These are phyloP conservation scores for Paraplagusia blochii DNA, from an alignment of 2,113 vertebrate genomes.

Conservation along the genomic window DNA sequence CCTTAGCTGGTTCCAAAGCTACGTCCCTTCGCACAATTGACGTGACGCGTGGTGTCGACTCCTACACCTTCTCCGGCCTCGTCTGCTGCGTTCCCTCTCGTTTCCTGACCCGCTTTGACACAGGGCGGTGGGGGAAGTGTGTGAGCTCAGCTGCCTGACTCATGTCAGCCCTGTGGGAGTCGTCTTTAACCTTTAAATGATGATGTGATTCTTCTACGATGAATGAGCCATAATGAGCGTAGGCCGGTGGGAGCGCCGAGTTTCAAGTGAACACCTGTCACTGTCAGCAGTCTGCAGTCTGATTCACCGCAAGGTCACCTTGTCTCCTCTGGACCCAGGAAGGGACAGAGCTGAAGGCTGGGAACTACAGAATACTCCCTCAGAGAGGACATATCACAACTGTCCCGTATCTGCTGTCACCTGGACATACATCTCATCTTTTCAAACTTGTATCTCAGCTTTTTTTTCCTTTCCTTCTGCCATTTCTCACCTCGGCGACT, in stretches of 20 bases:
- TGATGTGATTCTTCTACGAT: slow-evolving; percentile 36
- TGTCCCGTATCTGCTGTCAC: slow-evolving; percentile 52
- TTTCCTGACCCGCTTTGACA: slow-evolving; percentile 13
- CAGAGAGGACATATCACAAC: slow-evolving; percentile 45
- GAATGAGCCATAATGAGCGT: slow-evolving; percentile 62
- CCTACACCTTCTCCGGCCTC: background rate
- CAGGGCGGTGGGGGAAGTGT: slow-evolving; percentile 3
- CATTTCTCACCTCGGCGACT: background rate
- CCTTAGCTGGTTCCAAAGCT: slow-evolving; percentile 16
- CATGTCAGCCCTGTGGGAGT: slow-evolving; percentile 21
- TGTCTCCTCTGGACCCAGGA: slow-evolving; percentile 47
- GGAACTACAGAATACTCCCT: slow-evolving; percentile 42
- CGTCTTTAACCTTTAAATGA: slow-evolving; percentile 40
- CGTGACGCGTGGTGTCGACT: slow-evolving; percentile 34
- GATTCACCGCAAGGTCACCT: slow-evolving; percentile 60
- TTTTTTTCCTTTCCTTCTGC: background rate
- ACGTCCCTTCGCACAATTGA: slow-evolving; percentile 23
- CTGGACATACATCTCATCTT: slow-evolving; percentile 45
- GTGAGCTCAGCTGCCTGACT: slow-evolving; percentile 19
- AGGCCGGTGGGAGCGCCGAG: slow-evolving; percentile 25
- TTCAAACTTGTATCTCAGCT: slow-evolving; percentile 16
- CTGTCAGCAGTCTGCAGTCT: slow-evolving; percentile 52
- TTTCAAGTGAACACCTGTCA: slow-evolving; percentile 65
- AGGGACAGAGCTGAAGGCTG: slow-evolving; percentile 47
- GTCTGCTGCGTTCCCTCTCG: slow-evolving; percentile 21